These are phyloP conservation scores for Chelon auratus DNA, from an alignment of 2,797 vertebrate genomes.

Conservation along the genomic window DNA sequence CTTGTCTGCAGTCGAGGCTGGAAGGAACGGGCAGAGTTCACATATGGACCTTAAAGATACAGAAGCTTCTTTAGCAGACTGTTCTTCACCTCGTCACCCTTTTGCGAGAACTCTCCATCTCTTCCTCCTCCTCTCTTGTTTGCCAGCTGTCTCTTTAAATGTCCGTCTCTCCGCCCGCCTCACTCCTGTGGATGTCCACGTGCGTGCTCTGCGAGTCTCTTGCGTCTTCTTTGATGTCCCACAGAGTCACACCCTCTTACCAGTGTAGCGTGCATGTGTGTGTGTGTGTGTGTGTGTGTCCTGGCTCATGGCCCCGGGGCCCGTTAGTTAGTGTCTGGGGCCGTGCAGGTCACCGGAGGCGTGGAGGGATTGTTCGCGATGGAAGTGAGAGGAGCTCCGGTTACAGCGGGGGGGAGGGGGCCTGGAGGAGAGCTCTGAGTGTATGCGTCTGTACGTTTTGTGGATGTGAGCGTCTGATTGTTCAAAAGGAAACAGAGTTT, in stretches of 20 bases:
- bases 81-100: slow-evolving; percentile 41
- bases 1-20: slow-evolving; percentile 5
- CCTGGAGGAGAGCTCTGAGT: not conserved
- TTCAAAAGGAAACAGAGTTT: slow-evolving; percentile 5
- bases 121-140: slow-evolving; percentile 15
- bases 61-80: slow-evolving; percentile 23
- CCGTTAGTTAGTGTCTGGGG: slow-evolving; percentile 73
- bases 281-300: slow-evolving; percentile 27
- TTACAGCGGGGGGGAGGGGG: slow-evolving; percentile 60
- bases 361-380: slow-evolving; percentile 69
- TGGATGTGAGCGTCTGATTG: slow-evolving; percentile 14
- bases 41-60: slow-evolving; percentile 17
- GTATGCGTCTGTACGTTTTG: slow-evolving; percentile 6
- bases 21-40: slow-evolving; percentile 2
- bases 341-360: slow-evolving; percentile 63
- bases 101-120: slow-evolving; percentile 29
- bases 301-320: slow-evolving; percentile 68
- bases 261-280: slow-evolving; percentile 12
- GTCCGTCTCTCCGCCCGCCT: slow-evolving; percentile 11
- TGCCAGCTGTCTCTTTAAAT: slow-evolving; percentile 24
- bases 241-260: slow-evolving; percentile 55
- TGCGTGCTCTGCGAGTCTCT: slow-evolving; percentile 33
- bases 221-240: slow-evolving; percentile 40
- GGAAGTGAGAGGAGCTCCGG: slow-evolving; percentile 63
- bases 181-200: slow-evolving; percentile 39